Evolutionary conservation across 2,113 vertebrate genomes (phyloP).

Genomic region (Mastomys coucha): DNA sequence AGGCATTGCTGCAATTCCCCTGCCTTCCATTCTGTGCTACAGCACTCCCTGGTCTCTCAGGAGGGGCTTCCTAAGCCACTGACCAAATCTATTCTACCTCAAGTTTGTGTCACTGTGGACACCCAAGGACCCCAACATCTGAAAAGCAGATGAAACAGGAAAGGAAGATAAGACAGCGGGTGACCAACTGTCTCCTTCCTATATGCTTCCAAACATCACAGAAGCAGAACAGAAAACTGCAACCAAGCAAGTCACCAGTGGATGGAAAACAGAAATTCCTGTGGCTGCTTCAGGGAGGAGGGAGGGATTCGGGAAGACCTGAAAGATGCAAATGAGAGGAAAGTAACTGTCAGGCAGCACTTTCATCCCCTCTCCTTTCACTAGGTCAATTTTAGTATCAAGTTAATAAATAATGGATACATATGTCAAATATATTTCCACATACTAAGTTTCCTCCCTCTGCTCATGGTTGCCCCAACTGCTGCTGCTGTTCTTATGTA

Average conservation of each 20-base stretch:
- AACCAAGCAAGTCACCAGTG: neutral
- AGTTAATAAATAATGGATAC: neutral
- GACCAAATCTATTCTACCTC: accelerated
- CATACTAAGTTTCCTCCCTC: neutral
- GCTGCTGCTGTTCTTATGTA: neutral
- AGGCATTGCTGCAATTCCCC: neutral
- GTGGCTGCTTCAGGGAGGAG: neutral
- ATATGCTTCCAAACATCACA: neutral
- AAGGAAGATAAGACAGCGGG: neutral
- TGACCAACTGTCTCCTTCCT: neutral
- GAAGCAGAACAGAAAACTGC: neutral
- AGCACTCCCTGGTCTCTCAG: neutral
- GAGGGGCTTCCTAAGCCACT: neutral
- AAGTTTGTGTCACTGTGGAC: neutral
- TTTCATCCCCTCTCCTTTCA: neutral
- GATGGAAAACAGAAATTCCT: neutral
- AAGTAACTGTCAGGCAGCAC: neutral
- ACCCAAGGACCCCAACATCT: neutral
- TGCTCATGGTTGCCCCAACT: neutral
- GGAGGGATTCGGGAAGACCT: neutral
- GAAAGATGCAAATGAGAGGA: neutral
- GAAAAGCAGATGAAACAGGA: neutral
- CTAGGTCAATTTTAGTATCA: neutral
- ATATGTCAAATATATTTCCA: neutral
- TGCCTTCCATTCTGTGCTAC: too few species aligned